Percentiles rank a stretch among this genome's conserved stretches.
Evolutionary conservation across 2,888 invertebrate genomes (phyloP).

Genomic region (Drosophila mulleri): DNA sequence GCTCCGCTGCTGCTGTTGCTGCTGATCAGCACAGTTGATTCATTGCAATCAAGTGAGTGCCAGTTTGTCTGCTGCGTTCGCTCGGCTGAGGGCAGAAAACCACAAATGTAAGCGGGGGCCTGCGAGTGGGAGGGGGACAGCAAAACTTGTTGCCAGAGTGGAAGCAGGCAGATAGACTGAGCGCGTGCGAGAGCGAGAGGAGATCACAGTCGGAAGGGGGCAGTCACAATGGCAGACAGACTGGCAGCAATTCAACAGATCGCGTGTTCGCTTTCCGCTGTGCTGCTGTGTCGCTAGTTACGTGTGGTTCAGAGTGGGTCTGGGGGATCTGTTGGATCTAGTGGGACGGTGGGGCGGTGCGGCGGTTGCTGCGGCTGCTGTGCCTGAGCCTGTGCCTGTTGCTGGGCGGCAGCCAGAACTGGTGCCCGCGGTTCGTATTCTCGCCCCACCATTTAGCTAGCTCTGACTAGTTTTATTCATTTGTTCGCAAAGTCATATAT

Average conservation of each 20-base stretch:
- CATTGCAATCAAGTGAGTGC: conserved; percentile 77
- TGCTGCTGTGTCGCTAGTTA: conserved; percentile 22
- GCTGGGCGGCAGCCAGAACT: conserved; percentile 71
- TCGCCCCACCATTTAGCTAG: conserved; percentile 10
- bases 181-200: background rate
- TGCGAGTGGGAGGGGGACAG: conserved; percentile 1
- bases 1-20: background rate
- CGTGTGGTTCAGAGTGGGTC: conserved; percentile 30
- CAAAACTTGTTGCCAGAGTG: conserved; percentile 37
- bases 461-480: conserved; percentile 30
- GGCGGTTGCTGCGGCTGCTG: background rate
- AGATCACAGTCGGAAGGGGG: background rate
- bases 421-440: conserved; percentile 34
- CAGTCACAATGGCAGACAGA: conserved; percentile 74
- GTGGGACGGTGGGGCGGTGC: background rate
- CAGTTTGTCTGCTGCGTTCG: conserved; percentile 77
- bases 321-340: background rate
- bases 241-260: conserved; percentile 72
- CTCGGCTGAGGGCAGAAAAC: conserved; percentile 56
- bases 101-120: conserved; percentile 55
- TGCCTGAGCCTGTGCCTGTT: conserved; percentile 43
- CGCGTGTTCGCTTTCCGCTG: conserved; percentile 71
- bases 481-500: conserved; percentile 45
- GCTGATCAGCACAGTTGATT: conserved; percentile 23
- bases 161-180: conserved; percentile 2